Evolutionary conservation across 2,888 invertebrate species (phyloP).

Genomic region (Agapetus fuscipes): DNA sequence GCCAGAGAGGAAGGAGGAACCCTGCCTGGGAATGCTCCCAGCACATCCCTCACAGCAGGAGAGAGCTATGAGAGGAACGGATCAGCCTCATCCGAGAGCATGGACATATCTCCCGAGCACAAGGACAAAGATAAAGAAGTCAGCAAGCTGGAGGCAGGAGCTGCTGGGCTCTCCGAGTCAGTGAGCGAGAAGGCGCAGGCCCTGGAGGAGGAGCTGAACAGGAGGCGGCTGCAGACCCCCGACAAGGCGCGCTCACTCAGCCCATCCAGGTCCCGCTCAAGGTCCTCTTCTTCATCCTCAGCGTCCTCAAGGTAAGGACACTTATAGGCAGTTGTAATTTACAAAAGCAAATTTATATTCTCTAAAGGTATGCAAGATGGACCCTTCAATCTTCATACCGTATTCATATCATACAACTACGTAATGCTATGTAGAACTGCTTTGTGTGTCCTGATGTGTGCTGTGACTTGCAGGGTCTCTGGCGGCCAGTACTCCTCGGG

Average conservation of each 20-base stretch:
- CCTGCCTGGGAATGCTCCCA: constrained; percentile 6
- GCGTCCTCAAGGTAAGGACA: constrained; percentile 17
- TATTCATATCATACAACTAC: too few relatives aligned
- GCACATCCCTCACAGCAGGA: constrained; percentile 6
- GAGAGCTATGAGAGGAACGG: constrained; percentile 8
- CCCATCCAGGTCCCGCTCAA: constrained; percentile 30
- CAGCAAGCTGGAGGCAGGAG: constrained; percentile 28
- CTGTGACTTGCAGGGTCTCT: constrained; percentile 10
- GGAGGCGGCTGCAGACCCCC: constrained; percentile 29
- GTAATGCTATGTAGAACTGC: too few relatives aligned
- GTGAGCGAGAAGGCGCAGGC: constrained; percentile 22
- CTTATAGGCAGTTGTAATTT: too few relatives aligned
- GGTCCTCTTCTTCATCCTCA: constrained; percentile 24
- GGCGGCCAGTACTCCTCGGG: constrained; percentile 17
- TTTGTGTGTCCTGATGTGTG: too few relatives aligned
- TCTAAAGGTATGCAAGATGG: too few relatives aligned
- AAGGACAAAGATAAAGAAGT: constrained; percentile 19
- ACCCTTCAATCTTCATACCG: too few relatives aligned
- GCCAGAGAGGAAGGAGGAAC: constrained; percentile 24
- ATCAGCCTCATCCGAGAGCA: constrained; percentile 18
- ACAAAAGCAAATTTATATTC: too few relatives aligned
- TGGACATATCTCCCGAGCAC: constrained; percentile 20
- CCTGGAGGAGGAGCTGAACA: constrained; percentile 24
- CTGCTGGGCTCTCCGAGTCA: constrained; percentile 25
- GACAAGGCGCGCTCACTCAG: constrained; percentile 29